Evolutionary conservation across 2,888 invertebrate species (phyloP), one percentile per base, ranked within the genome.

Genomic region (Nomada hirtipes): DNA sequence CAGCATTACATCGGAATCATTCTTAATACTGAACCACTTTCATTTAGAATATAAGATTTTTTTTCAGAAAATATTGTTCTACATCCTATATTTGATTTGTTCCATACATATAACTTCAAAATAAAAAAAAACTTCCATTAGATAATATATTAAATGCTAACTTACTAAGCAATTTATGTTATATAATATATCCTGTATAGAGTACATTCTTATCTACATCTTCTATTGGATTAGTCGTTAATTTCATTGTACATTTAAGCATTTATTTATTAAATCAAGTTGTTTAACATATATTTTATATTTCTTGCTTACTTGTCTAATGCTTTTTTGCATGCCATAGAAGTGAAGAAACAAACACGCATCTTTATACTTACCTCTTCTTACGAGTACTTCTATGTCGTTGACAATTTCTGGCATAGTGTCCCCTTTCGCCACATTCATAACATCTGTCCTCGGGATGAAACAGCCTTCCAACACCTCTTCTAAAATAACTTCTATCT

Each of bases 361-460:
- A 61, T 63, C 29, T 61, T 69, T 72, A 79, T 57, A 64, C 89
- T 84, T 85, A 91, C 89, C 91, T 91, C 77, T 94, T 92, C 77
- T 94, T 92, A 77, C 95, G 94, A 79, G 95, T 94, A 84, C 95
- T 93, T 86, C 95, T 95, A 90, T 97, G 96, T 84, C 97, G 95
- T 77, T 96, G 96, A 94, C 98, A 98, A 93, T 98, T 98, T 87
- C 98, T 96, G 70, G 98, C 98, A 94, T 98, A 98, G 93, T 98
- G 98, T 11, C 98, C 98, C 84, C 98, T 95, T 91, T 98, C 98
- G 53, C 98, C 98, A 94, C 98, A 98, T 92, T 98, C 98, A 92
- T 98, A 98, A 94, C 98, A 98, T 83, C 98, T 96, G 94, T 98
- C 98, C 91, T 98, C 98, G 13, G 98, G 97, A 88, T 98, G 97